Conservation (phyloP, 1,140 invertebrate species). For the Cryptotermes secundus region DNA sequence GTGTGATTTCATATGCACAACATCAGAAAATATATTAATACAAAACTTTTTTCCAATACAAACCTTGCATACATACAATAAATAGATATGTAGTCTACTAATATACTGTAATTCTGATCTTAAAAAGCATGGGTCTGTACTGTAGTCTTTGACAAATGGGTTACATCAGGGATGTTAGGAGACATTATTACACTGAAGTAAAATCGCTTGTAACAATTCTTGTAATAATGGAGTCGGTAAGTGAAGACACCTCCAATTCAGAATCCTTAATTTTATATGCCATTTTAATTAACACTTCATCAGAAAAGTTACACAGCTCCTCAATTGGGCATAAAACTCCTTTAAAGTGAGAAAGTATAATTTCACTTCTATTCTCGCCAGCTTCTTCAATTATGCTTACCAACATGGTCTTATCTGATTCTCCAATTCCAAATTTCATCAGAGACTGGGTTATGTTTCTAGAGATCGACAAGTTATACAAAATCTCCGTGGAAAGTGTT, state of each 20-base stretch:
- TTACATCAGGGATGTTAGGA: background rate
- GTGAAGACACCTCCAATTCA: constrained; percentile 47
- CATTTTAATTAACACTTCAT: constrained; percentile 53
- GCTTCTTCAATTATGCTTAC: constrained; percentile 54
- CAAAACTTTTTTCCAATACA: no score
- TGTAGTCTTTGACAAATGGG: no score
- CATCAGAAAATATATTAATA: no score
- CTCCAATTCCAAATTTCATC: constrained; percentile 61
- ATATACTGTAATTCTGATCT: no score
- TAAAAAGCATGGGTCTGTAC: no score
- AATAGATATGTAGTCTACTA: no score
- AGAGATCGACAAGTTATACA: constrained; percentile 66
- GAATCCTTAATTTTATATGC: constrained; percentile 58
- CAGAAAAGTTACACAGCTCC: constrained; percentile 48
- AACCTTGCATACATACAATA: no score
- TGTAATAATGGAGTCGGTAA: constrained; percentile 59
- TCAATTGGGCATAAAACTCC: constrained; percentile 52
- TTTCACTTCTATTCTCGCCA: constrained; percentile 45
- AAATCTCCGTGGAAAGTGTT: constrained; percentile 63
- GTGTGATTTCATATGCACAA: no score
- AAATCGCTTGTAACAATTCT: constrained; percentile 60
- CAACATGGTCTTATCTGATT: constrained; percentile 55
- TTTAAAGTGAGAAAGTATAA: constrained; percentile 49
- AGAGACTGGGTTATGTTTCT: constrained; percentile 69
- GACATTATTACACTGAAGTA: constrained; percentile 8